Base-by-base conservation (phyloP, 2,797 vertebrate genomes). In the Gambelia wislizenii region DNA sequence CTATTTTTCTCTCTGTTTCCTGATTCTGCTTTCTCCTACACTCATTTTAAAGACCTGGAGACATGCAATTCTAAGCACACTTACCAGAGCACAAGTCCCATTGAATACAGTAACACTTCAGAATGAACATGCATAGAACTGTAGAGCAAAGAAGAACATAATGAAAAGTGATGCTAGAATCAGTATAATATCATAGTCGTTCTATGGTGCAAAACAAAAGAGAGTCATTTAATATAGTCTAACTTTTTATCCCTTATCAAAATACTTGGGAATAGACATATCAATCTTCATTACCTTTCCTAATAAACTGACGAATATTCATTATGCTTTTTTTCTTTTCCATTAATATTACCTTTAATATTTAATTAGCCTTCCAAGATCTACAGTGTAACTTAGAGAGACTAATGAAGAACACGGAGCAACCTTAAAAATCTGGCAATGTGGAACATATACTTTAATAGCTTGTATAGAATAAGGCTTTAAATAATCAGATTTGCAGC, bases 401-500 rank as follows among this genome's bases (percentile, higher is more conserved):
- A 84, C 6, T 83, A 74, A 92, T 83, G 80, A 91, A 88, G 54
- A 92, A 27, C 61, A 82, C 30, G 87, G 87, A 93, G 89, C 88
- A 94, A 92, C 91, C 61, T 83, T 91, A 88, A 91, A 94, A 89
- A 69, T 88, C 72, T 33, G 80, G 42, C 59, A 89, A 69, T 78
- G 52, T 82, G 87, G 91, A 92, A 80, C 36, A 47, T 75, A 59
- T 42, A 92, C 69, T 90, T 88, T 78, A 92, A 52, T 87, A 70
- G 16, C 49, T 94, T 93, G 89, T 87, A 12, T 30, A 92, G 49
- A 56, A 91, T 75, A 69, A 89, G 0, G 0, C 54, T 90, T 83
- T 93, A 90, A 91, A 89, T 92, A 92, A 84, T 83, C 90, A 88
- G 14, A 91, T 92, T 94, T 91, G 87, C 88, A 92, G n/a, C 39